These are phyloP conservation scores for Scopus umbretta DNA, from an alignment of 2,113 vertebrate species.

Conservation along the genomic window DNA sequence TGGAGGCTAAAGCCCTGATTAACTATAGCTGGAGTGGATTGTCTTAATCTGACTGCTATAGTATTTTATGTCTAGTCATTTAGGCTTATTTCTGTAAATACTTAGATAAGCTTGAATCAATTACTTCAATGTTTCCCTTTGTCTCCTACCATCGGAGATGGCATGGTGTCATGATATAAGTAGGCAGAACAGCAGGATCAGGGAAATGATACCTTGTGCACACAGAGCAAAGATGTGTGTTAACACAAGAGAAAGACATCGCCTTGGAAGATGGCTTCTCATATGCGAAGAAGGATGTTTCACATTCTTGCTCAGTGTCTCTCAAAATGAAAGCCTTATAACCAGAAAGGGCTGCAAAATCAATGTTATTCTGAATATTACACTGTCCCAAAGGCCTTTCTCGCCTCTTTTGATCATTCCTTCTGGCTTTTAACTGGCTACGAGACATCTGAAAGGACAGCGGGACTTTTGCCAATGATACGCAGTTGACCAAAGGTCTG, in stretches of 20 bases:
- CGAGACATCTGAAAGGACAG: neutral
- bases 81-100: slow-evolving; percentile 52
- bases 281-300: neutral
- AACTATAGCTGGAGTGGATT: slow-evolving; percentile 41
- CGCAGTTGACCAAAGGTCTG: neutral
- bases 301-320: neutral
- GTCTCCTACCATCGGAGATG: neutral
- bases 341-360: neutral
- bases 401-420: neutral
- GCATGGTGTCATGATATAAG: neutral
- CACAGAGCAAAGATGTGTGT: neutral
- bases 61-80: slow-evolving; percentile 42
- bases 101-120: slow-evolving; percentile 45
- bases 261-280: neutral
- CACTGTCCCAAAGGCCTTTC: neutral
- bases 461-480: neutral
- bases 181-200: neutral
- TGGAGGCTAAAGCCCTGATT: slow-evolving; percentile 43
- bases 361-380: neutral
- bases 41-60: slow-evolving; percentile 39
- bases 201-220: neutral
- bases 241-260: neutral
- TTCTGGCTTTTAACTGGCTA: neutral
- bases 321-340: neutral
- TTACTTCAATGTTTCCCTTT: neutral